Evolutionary conservation across 1,140 invertebrate genomes (phyloP), one percentile per base, ranked within the genome.

Genomic region (Micrasema minimum): DNA sequence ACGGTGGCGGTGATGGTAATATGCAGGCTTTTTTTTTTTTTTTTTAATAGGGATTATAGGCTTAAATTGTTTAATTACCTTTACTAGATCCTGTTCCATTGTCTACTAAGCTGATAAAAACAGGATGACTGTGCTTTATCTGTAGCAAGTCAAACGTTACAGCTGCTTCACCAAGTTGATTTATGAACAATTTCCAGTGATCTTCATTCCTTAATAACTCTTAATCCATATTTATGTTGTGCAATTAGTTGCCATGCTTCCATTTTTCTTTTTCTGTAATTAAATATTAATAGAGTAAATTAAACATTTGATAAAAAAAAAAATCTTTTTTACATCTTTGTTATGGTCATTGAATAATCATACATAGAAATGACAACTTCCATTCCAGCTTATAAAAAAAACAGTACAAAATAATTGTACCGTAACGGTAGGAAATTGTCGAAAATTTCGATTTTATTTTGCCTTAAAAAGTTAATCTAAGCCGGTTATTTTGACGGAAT

Each of bases 121-220:
- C 79, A 55, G 84, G 77, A 71, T 81, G 81, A 70, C 77, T 83
- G 3, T 85, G 87, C 76, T 88, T 90, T 11, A 88, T 86, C 74
- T 88, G 85, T 2, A 91, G 78, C 50, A 92, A 79, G 78, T 92
- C 90, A 77, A 91, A 89, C 3, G 78, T 84, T 0, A 87, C 85
- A 10, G 87, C 85, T 14, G 89, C 89, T 67, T 85, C 79, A 0
- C 89, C 89, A 10, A 92, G 77, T 35, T 88, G 78, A 18, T 76
- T 66, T 53, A 86, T 78, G 46, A 84, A 79, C 46, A 83, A 80
- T 9, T 83, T 78, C 78, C 85, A 84, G 55, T 80, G 83, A 16
- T 79, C 69, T 69, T 84, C 81, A 62, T 77, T 77, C 4, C 77
- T n/a, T n/a, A n/a, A n/a, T 76, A 1, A 83, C 78, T 72, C 86